Evolutionary conservation across 2,888 invertebrate genomes (phyloP), one percentile per base, ranked within the genome.

Genomic region (Cyrtodaria siliqua): DNA sequence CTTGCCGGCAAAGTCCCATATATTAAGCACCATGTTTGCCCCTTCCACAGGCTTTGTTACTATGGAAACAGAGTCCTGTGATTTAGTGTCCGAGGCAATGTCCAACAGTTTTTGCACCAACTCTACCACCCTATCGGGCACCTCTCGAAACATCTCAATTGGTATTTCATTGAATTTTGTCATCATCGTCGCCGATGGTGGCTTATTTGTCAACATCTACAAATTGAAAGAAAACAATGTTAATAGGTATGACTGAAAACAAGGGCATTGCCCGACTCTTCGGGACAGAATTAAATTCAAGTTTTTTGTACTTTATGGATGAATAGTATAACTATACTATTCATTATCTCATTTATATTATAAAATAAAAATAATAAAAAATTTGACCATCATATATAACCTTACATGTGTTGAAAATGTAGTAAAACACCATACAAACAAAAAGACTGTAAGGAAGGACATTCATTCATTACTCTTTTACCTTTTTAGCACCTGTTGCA

Each of bases 1-100:
- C 63, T 90, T 90, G 16, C 92, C 92, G 24, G 92, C 90, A 79
- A 92, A 92, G 72, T 93, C 92, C 91, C 92, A 92, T 27, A 92
- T 89, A 82, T 91, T 89, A 44, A 92, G 79, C 42, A 86, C 84
- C 29, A 91, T 87, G 52, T 86, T 85, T 24, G 82, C 68, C 38
- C 71, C 72, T 6, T 78, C 74, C 24, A 57, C 60, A 29, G 75
- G 66, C 70, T 47, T 77, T 27, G 68, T 78, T 47, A 60, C 52
- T 33, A 67, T 47, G 40, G 74, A 73, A 53, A 78, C 67, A 57
- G 75, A 72, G 60, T 77, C 77, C 53, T 77, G 73, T 20, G 79
- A 74, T 72, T 79, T 68, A 24, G 52, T 49, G 53, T 63, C 62
- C 27, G 70, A 67, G 40, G 60, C 29, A 70, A 81, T 68, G 64